Percentiles rank a stretch among this genome's conserved stretches.
phyloP scores from a whole-genome alignment of 2,113 vertebrate species.

The Tonatia bakeri region DNA sequence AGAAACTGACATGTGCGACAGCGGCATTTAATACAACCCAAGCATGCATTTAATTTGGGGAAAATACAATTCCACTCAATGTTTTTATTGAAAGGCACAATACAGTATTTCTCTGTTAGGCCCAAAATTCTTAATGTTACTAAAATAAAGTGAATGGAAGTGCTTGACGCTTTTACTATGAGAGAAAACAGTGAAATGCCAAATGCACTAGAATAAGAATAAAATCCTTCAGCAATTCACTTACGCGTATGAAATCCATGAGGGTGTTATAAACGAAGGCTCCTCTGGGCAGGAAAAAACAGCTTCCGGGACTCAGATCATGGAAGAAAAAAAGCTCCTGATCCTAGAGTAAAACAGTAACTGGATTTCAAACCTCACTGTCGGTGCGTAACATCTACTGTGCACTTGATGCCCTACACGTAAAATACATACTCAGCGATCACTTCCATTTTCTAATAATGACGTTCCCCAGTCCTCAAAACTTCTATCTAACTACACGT shows the following conservation, averaged over 20 bases:
- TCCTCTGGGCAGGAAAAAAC: slow-evolving; percentile 95
- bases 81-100: background rate
- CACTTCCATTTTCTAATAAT: too few relatives aligned
- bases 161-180: background rate
- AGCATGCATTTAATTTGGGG: background rate
- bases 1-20: background rate
- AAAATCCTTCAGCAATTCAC: slow-evolving; percentile 24
- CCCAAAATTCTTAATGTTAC: background rate
- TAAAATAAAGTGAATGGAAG: background rate
- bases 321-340: slow-evolving; percentile 99
- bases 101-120: background rate
- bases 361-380: background rate
- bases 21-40: background rate
- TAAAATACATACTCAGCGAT: background rate
- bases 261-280: slow-evolving; percentile 93
- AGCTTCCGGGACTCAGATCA: slow-evolving; percentile 95
- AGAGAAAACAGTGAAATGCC: background rate
- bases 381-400: background rate
- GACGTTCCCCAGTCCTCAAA: background rate
- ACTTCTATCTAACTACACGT: background rate
- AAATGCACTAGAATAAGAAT: background rate
- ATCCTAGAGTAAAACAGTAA: slow-evolving; percentile 81
- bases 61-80: background rate
- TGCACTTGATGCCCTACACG: background rate
- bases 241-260: slow-evolving; percentile 91